Conservation (phyloP, 1,140 invertebrate species). For the Diachasma alloeum region DNA sequence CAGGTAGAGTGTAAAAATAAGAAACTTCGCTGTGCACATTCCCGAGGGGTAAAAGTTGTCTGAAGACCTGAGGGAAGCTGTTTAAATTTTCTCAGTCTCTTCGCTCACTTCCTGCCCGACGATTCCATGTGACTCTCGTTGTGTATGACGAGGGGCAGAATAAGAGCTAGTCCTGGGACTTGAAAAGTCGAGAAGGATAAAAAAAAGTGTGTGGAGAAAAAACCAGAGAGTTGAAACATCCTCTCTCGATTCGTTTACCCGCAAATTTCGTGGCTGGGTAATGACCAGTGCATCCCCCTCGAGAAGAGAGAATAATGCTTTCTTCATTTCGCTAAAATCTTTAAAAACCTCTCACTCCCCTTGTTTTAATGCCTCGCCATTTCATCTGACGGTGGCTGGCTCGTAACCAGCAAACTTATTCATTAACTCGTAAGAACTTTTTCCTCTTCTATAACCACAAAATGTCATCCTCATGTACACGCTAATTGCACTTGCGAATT, state of each 20-base stretch:
- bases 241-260: background rate
- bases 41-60: background rate
- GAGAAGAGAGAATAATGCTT: background rate
- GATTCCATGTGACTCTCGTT: background rate
- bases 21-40: background rate
- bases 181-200: background rate
- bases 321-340: slow-evolving; percentile 24
- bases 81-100: background rate
- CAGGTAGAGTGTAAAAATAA: background rate
- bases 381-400: background rate
- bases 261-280: background rate
- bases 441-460: background rate
- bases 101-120: background rate
- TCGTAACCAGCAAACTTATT: slow-evolving; percentile 20
- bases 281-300: background rate
- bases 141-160: background rate
- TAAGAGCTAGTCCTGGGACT: background rate
- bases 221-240: background rate
- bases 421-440: slow-evolving; percentile 10
- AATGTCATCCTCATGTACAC: background rate
- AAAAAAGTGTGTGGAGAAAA: background rate
- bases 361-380: background rate
- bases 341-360: background rate
- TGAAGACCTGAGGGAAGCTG: background rate
- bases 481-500: background rate